Conservation (phyloP, 2,113 vertebrate genomes). For the Drymodes brunneopygia region DNA sequence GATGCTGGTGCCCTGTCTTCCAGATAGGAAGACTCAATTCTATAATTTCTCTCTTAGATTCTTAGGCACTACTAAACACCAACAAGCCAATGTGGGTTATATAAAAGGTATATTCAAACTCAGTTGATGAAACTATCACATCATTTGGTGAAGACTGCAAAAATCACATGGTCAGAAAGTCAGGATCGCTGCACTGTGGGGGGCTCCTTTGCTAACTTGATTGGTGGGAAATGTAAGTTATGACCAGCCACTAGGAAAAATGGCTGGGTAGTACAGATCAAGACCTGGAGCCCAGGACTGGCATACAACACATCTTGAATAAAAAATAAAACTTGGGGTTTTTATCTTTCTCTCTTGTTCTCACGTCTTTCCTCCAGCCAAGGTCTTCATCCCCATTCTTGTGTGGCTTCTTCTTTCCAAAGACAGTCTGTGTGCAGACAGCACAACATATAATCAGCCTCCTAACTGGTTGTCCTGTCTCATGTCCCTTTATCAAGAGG, state of each 20-base stretch:
- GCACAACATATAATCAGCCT: not conserved
- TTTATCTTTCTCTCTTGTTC: not conserved
- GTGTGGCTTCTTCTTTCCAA: not conserved
- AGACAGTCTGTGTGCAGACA: not conserved
- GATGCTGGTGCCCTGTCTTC: not conserved
- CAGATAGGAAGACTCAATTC: not conserved
- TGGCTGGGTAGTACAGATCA: not conserved
- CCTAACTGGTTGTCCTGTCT: not conserved
- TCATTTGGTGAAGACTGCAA: not conserved
- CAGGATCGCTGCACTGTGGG: not conserved
- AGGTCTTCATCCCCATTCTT: not conserved
- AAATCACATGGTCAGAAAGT: not conserved
- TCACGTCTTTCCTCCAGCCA: not conserved
- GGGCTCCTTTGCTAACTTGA: not conserved
- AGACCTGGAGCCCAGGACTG: not conserved
- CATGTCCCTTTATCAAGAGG: not conserved
- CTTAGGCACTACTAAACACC: not conserved
- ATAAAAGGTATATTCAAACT: not conserved
- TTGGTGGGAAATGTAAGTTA: not conserved
- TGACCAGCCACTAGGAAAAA: not conserved
- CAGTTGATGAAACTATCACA: not conserved
- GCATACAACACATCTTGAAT: not conserved
- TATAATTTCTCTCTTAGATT: not conserved
- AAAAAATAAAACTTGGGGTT: rapidly evolving
- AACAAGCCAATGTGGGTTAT: not conserved